Evolutionary conservation across 1,140 invertebrate genomes (phyloP), one percentile per base, ranked within the genome.

Genomic region (Tetranychus urticae): DNA sequence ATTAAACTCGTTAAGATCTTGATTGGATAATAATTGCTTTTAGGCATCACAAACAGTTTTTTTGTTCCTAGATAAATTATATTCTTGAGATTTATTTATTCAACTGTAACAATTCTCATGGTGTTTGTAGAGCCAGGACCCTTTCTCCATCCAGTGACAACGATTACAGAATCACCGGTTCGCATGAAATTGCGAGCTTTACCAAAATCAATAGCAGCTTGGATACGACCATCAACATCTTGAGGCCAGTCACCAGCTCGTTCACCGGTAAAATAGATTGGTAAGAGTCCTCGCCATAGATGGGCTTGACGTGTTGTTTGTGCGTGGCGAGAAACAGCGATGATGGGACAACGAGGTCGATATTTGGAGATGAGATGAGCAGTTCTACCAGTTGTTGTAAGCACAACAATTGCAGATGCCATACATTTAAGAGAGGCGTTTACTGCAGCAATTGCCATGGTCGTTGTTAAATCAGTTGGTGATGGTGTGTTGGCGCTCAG

Each of bases 391-490:
- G 86, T 86, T 1, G 93, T 97, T 33, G 96, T 98, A 62, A 98
- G 83, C 3, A 86, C 82, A 46, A 92, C 84, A 66, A 99, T 96
- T 36, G 91, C 91, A 36, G 84, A 80, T 2, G 93, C 92, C 69
- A 84, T 77, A 68, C 85, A 87, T 70, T 94, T 94, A 66, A 84
- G 80, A 1, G 93, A 86, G 1, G 91, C 93, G 71, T 96, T 91
- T 3, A 97, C 93, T 3, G 91, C 83, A 46, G 92, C 92, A 69
- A 99, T 93, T 7, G 93, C 93, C 36, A 88, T 82, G 0, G 91
- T 85, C 70, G 97, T 89, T 0, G 90, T 81, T 23, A 85, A 64
- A 71, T 97, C 91, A 48, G 89, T 81, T 14, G 88, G 88, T 50
- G 65, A 61, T 36, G 65, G 65, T 23, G 66, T 68, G 48, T 64